Conservation (phyloP, 30 jellyfish, hydroid and myxozoan genomes). For the Chrysaora quinquecirrha region DNA sequence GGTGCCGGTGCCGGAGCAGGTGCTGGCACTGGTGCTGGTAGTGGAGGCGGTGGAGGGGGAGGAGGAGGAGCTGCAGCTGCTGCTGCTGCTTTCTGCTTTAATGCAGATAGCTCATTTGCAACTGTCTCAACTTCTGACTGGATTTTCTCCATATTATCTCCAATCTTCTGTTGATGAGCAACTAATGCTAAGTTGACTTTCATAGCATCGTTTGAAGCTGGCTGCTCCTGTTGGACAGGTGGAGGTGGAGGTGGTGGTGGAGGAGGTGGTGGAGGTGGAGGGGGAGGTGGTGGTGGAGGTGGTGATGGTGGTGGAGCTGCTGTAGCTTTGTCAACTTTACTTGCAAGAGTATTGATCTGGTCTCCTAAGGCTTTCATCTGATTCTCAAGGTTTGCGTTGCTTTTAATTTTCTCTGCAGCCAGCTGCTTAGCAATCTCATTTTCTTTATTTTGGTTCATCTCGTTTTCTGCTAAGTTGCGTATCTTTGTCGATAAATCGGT, state of each 20-base stretch:
- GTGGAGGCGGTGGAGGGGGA: constrained; percentile 80
- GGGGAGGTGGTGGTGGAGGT: constrained; percentile 4
- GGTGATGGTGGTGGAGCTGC: constrained; percentile 21
- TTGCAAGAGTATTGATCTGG: constrained; percentile 47
- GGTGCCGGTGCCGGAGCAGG: constrained; percentile 65
- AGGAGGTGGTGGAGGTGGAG: neutral
- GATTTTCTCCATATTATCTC: constrained; percentile 49
- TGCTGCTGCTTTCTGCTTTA: constrained; percentile 45
- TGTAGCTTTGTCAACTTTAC: constrained; percentile 33
- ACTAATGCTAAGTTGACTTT: constrained; percentile 56
- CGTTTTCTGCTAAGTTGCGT: constrained; percentile 57
- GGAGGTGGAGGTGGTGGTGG: constrained; percentile 11
- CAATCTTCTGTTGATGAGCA: constrained; percentile 66
- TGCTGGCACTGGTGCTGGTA: constrained; percentile 77
- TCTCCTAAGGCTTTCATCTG: constrained; percentile 56
- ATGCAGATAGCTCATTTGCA: constrained; percentile 51
- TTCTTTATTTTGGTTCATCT: constrained; percentile 20
- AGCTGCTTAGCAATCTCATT: constrained; percentile 2
- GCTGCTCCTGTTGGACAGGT: constrained; percentile 25
- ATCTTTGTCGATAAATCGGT: constrained; percentile 47
- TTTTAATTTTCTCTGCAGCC: constrained; percentile 35
- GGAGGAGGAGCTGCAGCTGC: constrained; percentile 43
- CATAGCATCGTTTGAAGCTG: constrained; percentile 9
- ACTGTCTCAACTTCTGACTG: constrained; percentile 53
- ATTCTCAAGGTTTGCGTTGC: constrained; percentile 42